A percentile compares a stretch with the other conserved stretches of the same genome.
Conservation (phyloP, 2,113 vertebrate genomes). For the Galbula dea region DNA sequence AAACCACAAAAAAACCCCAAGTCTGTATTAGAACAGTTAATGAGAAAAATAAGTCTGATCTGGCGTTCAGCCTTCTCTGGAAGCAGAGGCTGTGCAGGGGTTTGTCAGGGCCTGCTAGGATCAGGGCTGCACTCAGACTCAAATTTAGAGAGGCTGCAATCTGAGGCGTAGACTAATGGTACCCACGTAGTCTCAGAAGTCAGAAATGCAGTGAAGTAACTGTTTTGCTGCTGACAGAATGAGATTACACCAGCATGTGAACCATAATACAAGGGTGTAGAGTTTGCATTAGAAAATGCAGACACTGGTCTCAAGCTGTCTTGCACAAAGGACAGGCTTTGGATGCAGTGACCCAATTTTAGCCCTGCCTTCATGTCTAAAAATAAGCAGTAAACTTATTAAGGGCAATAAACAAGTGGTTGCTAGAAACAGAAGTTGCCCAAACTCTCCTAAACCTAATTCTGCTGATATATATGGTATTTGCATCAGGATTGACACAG, state of each 20-base stretch:
- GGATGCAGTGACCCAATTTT: not conserved
- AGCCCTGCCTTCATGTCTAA: not conserved
- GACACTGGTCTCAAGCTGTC: not conserved
- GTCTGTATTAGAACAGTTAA: slow-evolving; percentile 26
- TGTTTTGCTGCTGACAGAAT: not conserved
- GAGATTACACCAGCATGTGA: not conserved
- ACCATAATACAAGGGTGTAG: not conserved
- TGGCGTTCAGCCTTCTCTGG: slow-evolving; percentile 14
- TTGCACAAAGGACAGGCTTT: not conserved
- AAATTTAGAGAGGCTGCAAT: slow-evolving; percentile 2
- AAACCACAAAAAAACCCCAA: not conserved
- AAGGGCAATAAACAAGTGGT: not conserved
- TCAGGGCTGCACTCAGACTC: not conserved
- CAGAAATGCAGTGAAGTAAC: slow-evolving; percentile 12
- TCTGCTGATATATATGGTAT: not conserved
- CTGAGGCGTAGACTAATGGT: not conserved
- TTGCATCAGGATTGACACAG: not conserved
- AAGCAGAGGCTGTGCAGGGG: not conserved
- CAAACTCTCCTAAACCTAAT: not conserved
- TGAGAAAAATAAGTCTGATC: slow-evolving; percentile 46
- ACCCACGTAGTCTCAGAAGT: not conserved
- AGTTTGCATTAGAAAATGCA: not conserved
- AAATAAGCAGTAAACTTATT: not conserved
- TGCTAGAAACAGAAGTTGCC: not conserved
- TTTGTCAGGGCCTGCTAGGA: slow-evolving; percentile 11